These are phyloP conservation scores for Shinisaurus crocodilurus DNA, from an alignment of 2,113 vertebrate species.

Conservation along the genomic window DNA sequence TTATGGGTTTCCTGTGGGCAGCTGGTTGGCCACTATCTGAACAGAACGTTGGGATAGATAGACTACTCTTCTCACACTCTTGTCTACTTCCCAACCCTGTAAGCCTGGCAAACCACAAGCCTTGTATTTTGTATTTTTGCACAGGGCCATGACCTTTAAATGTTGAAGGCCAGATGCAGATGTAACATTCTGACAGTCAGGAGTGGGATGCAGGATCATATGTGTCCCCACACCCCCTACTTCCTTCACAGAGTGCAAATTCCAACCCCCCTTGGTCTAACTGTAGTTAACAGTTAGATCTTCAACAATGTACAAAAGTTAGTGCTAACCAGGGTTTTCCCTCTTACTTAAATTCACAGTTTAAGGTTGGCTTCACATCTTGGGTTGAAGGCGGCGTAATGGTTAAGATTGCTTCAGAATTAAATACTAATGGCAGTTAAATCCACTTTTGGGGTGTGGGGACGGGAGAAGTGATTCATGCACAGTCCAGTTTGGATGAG, in stretches of 20 bases:
- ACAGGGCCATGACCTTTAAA: not conserved
- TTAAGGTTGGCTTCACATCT: not conserved
- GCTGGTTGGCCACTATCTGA: no score
- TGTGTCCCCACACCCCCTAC: not conserved
- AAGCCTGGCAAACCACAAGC: not conserved
- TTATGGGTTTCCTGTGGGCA: no score
- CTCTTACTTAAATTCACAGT: not conserved
- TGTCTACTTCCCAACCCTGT: not conserved
- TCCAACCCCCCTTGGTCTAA: not conserved
- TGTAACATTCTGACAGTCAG: no score
- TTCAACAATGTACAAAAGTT: not conserved
- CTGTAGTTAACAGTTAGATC: not conserved
- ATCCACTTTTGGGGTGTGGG: not conserved
- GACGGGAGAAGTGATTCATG: rapidly evolving
- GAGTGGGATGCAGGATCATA: not conserved
- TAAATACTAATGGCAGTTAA: not conserved
- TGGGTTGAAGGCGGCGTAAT: not conserved
- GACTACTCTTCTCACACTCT: no score
- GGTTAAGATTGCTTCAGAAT: not conserved
- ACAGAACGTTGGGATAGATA: no score
- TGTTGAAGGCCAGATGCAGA: not conserved
- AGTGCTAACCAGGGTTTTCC: not conserved
- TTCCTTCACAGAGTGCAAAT: not conserved
- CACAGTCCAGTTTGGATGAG: no score
- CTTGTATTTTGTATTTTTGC: not conserved